Base-by-base conservation (phyloP, 2,797 vertebrate genomes). In the Acanthornis magna region DNA sequence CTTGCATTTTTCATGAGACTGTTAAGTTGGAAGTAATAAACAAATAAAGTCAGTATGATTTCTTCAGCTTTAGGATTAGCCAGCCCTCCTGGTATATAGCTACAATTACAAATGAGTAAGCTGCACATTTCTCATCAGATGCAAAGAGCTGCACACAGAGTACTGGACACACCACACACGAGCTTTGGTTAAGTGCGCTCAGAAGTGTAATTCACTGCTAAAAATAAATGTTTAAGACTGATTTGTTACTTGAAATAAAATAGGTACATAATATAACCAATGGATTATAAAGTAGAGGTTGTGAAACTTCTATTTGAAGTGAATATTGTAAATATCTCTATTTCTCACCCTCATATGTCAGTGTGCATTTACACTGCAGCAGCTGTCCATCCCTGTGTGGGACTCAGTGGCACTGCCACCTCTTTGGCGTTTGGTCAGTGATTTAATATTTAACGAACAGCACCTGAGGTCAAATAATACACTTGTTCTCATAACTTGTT, bases 1-100 rank as follows among this genome's bases (percentile, higher is more conserved):
- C 32, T 57, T 91, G 71, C 67, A 88, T 96, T 94, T 93, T 90
- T 62, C 68, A 74, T 43, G 78, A 89, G 60, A 38, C 13, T 38
- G 43, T 62, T 80, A 91, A 75, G 60, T 50, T 25, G 67, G 72
- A 88, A 87, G 85, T 63, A 89, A 85, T 43, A 88, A 78, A 83
- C 66, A 91, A 81, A 85, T 80, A 19, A 68, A 88, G 57, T 47
- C 40, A 60, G 38, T 14, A 51, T 11, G 25, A 74, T 78, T 89
- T 84, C 55, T 48, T 83, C n/a, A 45, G 43, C 43, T 61, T 90
- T 61, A 51, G 61, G 40, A 80, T 58, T 72, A 57, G 40, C 57
- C 36, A 83, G 29, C 30, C 26, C 40, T 88, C 51, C 58, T 81
- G 32, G 15, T 63, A 54, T 15, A 66, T 1, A 38, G 65, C 58